Base-by-base conservation (phyloP, 2,888 invertebrate species). In the Kuschelorhynchus macadamiae region DNA sequence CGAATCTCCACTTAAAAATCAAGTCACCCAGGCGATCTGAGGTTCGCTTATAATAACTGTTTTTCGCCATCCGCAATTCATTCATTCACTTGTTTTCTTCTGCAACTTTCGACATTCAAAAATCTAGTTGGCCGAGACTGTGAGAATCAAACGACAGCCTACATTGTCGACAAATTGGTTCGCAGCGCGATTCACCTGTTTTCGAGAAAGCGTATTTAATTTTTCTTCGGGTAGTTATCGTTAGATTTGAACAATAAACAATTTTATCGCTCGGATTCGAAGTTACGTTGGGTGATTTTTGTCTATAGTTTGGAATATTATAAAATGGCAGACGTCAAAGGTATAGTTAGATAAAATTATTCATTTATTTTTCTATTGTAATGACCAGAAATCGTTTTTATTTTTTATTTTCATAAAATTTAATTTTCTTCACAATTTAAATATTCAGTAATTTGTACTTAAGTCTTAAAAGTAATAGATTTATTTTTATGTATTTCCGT, bases 51-150 rank as follows among this genome's bases (percentile, higher is more conserved):
- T 70, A 65, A 65, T 65, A 70, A 66, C 70, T 61, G 71, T 71
- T 71, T 64, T 67, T 67, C 67, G 67, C 67, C 59, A 66, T 60
- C 55, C 71, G 71, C 64, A 44, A 64, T 67, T 67, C 71, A 71
- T 71, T 71, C 71, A 71, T 71, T 71, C 64, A 55, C 66, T 70
- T 62, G 61, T 66, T 66, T 68, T 66, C 70, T 70, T 64, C 69
- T 69, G 59, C 65, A 57, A 60, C 64, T 65, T 60, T 61, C 69
- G 65, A 65, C 60, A 60, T 60, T 64, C 69, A 60, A 69, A 65
- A 65, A 65, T 47, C 55, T 46, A 52, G 63, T 57, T 55, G 52
- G 64, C 60, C 62, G 67, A 52, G 62, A 56, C 47, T 52, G 66
- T 32, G 46, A 42, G 46, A 59, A 53, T 46, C 50, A 61, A 52